Conservation (phyloP, 2,113 vertebrate species). For the Ovis canadensis region DNA sequence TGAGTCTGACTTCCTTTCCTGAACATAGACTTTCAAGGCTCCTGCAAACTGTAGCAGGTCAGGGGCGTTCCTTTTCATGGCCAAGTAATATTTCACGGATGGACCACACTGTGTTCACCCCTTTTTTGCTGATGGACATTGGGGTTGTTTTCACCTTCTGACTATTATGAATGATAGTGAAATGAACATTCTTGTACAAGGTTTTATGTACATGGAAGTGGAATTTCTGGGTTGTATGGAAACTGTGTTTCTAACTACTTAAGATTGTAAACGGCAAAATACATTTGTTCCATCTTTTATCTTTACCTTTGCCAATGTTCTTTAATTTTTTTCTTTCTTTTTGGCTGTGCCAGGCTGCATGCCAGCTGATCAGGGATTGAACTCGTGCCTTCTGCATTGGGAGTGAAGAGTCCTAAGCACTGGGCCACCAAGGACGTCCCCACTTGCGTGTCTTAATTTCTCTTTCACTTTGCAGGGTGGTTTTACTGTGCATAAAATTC, state of each 20-base stretch:
- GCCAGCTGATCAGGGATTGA: neutral
- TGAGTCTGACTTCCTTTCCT: too few species aligned
- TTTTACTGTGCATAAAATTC: neutral
- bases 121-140: too few species aligned
- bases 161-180: neutral
- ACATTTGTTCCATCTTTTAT: neutral
- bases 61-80: accelerated
- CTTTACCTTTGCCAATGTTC: neutral
- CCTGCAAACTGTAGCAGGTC: accelerated
- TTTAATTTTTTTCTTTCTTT: neutral
- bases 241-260: neutral
- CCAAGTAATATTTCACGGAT: neutral
- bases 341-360: neutral
- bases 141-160: neutral
- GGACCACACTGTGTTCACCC: neutral
- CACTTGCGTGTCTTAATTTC: neutral
- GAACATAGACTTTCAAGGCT: neutral
- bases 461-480: too few species aligned
- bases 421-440: neutral
- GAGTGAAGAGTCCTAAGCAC: neutral
- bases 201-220: neutral
- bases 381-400: neutral
- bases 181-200: neutral
- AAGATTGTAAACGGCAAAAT: neutral
- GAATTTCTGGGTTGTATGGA: neutral